A percentile compares a stretch with the other conserved stretches of the same genome.
These are phyloP conservation scores for Gorilla gorilla DNA, from an alignment of 2,113 vertebrate genomes.

Conservation along the genomic window DNA sequence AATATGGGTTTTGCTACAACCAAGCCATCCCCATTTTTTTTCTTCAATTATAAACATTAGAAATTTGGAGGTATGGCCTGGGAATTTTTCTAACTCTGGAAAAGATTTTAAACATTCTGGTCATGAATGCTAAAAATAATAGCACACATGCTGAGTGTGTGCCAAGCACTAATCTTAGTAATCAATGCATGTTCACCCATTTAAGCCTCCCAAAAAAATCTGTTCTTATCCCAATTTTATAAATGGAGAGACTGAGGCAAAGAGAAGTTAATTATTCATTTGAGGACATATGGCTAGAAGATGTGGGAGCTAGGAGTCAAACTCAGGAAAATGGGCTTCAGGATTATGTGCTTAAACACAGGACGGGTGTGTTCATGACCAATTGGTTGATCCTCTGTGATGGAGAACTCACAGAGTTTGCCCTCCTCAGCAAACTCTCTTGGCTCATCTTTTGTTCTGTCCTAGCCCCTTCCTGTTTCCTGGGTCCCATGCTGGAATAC, in stretches of 20 bases:
- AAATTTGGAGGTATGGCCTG: neutral
- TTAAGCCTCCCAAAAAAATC: neutral
- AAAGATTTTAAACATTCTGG: neutral
- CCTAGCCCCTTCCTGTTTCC: neutral
- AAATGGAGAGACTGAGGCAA: neutral
- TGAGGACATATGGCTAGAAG: neutral
- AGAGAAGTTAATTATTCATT: neutral
- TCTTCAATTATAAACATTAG: neutral
- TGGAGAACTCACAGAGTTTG: no score
- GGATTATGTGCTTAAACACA: neutral
- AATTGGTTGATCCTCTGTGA: neutral
- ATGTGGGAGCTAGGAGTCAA: neutral
- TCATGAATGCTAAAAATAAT: constrained; percentile 15
- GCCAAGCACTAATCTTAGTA: neutral
- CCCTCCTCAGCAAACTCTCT: neutral
- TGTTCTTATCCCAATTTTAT: neutral
- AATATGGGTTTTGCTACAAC: neutral
- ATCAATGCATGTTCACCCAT: neutral
- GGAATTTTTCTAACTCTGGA: neutral
- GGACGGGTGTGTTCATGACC: neutral
- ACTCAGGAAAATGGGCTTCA: neutral
- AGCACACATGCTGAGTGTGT: neutral
- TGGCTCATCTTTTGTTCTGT: neutral
- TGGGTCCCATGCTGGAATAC: no score
- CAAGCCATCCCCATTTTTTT: neutral